Percentiles rank a stretch among this genome's conserved stretches.
Evolutionary conservation across 1,140 invertebrate species (phyloP).

Genomic region (Euura saliciscinereae): DNA sequence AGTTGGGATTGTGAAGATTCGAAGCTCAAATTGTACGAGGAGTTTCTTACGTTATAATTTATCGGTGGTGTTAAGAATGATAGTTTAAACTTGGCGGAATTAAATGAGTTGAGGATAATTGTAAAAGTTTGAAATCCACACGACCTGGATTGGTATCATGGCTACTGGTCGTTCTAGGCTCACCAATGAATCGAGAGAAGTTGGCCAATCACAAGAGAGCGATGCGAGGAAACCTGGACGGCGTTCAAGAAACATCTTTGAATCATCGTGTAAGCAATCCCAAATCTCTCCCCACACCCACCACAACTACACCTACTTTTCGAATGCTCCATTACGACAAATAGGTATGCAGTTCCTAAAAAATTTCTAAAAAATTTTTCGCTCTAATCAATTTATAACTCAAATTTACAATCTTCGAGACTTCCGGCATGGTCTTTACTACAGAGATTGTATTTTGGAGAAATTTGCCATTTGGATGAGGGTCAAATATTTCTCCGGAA

Average conservation of each 20-base stretch:
- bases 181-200: constrained; percentile 78
- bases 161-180: constrained; percentile 62
- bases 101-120: background rate
- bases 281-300: constrained; percentile 53
- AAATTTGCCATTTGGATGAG: too few relatives aligned
- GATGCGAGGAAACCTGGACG: constrained; percentile 67
- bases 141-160: background rate
- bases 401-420: constrained; percentile 15
- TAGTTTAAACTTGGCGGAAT: background rate
- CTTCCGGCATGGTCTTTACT: background rate
- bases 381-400: background rate
- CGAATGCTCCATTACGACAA: constrained; percentile 51
- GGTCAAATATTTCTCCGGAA: too few relatives aligned
- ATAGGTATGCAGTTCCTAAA: constrained; percentile 41
- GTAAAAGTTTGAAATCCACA: background rate
- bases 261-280: constrained; percentile 62
- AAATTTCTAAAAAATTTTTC: background rate
- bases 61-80: background rate
- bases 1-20: too few relatives aligned
- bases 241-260: constrained; percentile 77
- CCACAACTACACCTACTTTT: constrained; percentile 53
- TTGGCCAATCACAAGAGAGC: constrained; percentile 71
- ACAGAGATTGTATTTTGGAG: too few relatives aligned
- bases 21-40: too few relatives aligned
- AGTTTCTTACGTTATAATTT: background rate